phyloP scores from a whole-genome alignment of 2,888 invertebrate species.

The Andrena minutula region DNA sequence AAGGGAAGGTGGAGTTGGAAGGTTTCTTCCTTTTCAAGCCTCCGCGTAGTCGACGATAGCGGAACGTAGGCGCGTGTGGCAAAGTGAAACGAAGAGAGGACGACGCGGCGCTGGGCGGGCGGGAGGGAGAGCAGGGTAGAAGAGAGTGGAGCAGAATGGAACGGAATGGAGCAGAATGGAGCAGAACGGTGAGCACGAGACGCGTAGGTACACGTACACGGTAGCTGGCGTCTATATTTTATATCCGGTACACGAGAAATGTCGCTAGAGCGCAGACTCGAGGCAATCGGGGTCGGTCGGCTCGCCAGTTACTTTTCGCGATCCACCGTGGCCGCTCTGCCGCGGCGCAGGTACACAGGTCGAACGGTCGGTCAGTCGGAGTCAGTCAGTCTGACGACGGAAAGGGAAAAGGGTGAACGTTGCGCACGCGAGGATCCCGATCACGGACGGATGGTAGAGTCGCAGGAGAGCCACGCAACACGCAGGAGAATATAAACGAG shows the following conservation, averaged over 20 bases:
- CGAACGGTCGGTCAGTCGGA: constrained; percentile 47
- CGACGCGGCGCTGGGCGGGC: too few relatives aligned
- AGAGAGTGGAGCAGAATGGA: background rate
- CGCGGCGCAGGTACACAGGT: constrained; percentile 64
- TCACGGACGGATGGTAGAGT: constrained; percentile 3
- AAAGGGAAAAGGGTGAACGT: constrained; percentile 26
- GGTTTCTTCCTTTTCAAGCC: constrained; percentile 67
- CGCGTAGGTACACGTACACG: constrained; percentile 66
- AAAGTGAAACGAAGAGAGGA: constrained; percentile 23
- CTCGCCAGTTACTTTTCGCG: constrained; percentile 82
- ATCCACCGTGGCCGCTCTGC: constrained; percentile 79
- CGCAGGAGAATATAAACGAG: constrained; percentile 8
- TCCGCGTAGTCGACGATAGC: constrained; percentile 48
- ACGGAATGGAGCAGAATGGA: constrained; percentile 28
- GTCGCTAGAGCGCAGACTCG: constrained; percentile 79
- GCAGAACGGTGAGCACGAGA: constrained; percentile 41
- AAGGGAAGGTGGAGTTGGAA: constrained; percentile 39
- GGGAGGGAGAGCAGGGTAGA: background rate
- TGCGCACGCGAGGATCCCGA: background rate
- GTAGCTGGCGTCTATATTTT: constrained; percentile 74
- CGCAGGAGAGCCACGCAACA: constrained; percentile 5
- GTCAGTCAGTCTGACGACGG: constrained; percentile 53
- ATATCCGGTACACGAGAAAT: constrained; percentile 77
- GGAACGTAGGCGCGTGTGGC: constrained; percentile 23
- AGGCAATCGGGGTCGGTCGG: constrained; percentile 76